A percentile compares a stretch with the other conserved stretches of the same genome.
These are phyloP conservation scores for Gnathonemus echidnorhynchus DNA, from an alignment of 2,113 vertebrate species.

Conservation along the genomic window DNA sequence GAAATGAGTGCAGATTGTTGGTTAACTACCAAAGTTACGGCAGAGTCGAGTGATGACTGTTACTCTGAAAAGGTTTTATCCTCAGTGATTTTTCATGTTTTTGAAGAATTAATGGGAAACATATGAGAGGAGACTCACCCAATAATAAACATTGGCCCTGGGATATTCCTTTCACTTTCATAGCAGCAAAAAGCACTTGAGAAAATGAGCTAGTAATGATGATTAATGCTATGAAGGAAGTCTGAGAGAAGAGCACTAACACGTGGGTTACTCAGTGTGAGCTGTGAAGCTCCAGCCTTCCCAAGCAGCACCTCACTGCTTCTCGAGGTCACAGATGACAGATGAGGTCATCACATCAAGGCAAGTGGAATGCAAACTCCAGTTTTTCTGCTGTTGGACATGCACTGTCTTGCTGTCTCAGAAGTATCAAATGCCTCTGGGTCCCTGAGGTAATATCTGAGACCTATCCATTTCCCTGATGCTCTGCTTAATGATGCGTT, in stretches of 20 bases:
- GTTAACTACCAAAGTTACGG: background rate
- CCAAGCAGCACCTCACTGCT: background rate
- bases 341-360: background rate
- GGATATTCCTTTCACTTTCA: background rate
- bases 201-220: conserved; percentile 10
- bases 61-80: background rate
- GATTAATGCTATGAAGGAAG: conserved; percentile 3
- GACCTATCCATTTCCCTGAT: background rate
- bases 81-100: background rate
- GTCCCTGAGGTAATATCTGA: background rate
- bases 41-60: background rate
- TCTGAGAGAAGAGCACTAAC: no score
- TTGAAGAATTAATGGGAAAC: background rate
- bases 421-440: background rate
- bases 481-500: background rate
- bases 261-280: background rate
- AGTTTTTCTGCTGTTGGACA: background rate
- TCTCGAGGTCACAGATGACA: background rate
- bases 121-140: background rate
- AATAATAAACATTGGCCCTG: background rate
- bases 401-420: background rate
- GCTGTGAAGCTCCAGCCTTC: background rate
- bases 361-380: background rate
- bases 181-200: background rate
- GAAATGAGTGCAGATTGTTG: background rate